Base-by-base conservation (phyloP, 1,140 invertebrate species). In the Thaumetopoea pityocampa region DNA sequence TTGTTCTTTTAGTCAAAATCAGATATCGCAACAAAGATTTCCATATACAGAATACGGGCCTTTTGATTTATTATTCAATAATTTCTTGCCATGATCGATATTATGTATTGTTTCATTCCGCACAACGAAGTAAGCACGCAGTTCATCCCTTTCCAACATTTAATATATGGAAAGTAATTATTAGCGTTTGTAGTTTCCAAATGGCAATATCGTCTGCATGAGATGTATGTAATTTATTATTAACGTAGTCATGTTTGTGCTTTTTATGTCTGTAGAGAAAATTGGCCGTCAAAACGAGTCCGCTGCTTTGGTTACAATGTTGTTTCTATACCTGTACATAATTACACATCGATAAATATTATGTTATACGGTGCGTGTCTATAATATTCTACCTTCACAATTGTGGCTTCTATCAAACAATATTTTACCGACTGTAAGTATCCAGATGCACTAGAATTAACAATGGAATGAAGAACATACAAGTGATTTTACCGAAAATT, bases 221-320 rank as follows among this genome's bases (percentile, higher is more conserved):
- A 48, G 36, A 63, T 61, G 54, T 57, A 54, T 69, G 53, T 70
- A 56, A 69, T 68, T 74, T 71, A 71, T 71, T 74, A 67, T 74
- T 61, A 67, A 62, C 62, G 60, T 60, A 63, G 60, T 60, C 53
- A 71, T 59, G 62, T 70, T 55, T 50, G 47, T 37, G 46, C 53
- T 66, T 67, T 70, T 69, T 74, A 71, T 67, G 61, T 48, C 18
- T 52, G 51, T 42, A 37, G 65, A 61, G 67, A 65, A 70, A 68
- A 70, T 74, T 68, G 55, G 59, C 67, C 55, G 60, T 65, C 67
- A 56, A 60, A 63, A 61, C 52, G 44, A 49, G 54, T 51, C 42
- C 37, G 43, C 26, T 35, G 32, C 10, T 19, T 28, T 14, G 18
- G 32, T 51, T 67, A 69, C 59, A 70, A 64, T 52, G 52, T 70